Evolutionary conservation across 2,797 vertebrate genomes (phyloP), one percentile per base, ranked within the genome.

Genomic region (Melanogrammus aeglefinus): DNA sequence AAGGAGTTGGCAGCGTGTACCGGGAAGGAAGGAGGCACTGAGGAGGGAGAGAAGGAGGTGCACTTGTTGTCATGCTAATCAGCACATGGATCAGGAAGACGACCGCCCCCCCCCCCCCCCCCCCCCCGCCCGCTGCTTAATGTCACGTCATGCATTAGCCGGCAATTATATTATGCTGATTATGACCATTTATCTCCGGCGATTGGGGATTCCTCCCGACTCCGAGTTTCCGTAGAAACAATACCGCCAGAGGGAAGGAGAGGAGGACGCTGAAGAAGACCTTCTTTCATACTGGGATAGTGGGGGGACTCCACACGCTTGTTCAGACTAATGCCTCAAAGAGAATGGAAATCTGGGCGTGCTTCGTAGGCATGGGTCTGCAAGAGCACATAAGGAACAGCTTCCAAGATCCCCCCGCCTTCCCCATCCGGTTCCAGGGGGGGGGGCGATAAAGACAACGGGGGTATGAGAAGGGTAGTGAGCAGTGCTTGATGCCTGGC

Each of bases 21-120:
- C 36, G 88, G 87, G 77, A 87, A 85, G 13, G n/a, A 69, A 12
- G 63, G 24, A 29, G 7, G 57, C n/a, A 27, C 2, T 6, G 57
- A 69, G 7, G 24, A 69, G 1, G 63, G 18, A 21, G 6, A 18
- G 51, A 57, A 88, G 87, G 76, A 81, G 77, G 76, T 63, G 74
- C 80, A 86, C 82, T 79, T 41, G 76, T 86, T 85, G 78, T 84
- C 75, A 74, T 78, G 80, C 79, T 88, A 84, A 92, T 94, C 86
- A 88, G 85, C 81, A 85, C 78, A 83, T 86, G 83, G 83, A 84
- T 88, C 91, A 90, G 85, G 86, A 89, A 91, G 91, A 33, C 16
- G 6, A 1, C 31, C 31, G 1, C 63, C 21, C 21, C 63, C 14
- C 57, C 14, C 16, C n/a, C n/a, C 18, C 16, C 57, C 27, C 24